Percentiles rank a stretch among this genome's conserved stretches.
Evolutionary conservation across 2,888 invertebrate genomes (phyloP).

Genomic region (Drosophila suboccidentalis): DNA sequence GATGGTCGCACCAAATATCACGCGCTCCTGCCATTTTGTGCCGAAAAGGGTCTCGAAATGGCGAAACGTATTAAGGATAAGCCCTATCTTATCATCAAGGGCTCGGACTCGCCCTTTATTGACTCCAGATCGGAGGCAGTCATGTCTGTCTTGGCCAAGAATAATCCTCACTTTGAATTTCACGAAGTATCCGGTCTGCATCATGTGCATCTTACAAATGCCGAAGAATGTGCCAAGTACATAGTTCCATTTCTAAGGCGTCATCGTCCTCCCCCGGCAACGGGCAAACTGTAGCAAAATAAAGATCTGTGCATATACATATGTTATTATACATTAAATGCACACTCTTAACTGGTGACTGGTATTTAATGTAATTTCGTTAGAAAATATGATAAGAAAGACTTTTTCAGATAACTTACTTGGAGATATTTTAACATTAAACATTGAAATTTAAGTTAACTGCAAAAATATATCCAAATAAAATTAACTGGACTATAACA

Average conservation of each 20-base stretch:
- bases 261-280: slow-evolving; percentile 45
- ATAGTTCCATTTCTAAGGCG: slow-evolving; percentile 65
- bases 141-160: slow-evolving; percentile 87
- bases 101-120: slow-evolving; percentile 86
- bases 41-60: slow-evolving; percentile 86
- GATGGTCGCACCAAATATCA: slow-evolving; percentile 74
- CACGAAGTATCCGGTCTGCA: slow-evolving; percentile 89
- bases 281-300: slow-evolving; percentile 12
- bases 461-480: no score
- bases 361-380: not conserved
- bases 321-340: no score
- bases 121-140: slow-evolving; percentile 86
- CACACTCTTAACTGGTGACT: not conserved
- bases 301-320: not conserved
- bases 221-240: slow-evolving; percentile 87
- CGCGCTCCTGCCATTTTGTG: slow-evolving; percentile 27
- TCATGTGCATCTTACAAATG: slow-evolving; percentile 90
- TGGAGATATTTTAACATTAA: no score
- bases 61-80: slow-evolving; percentile 85
- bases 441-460: no score
- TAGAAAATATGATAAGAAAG: no score
- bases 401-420: no score
- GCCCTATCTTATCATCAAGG: slow-evolving; percentile 89
- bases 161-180: slow-evolving; percentile 87
- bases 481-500: no score